Conservation (phyloP, 2,888 invertebrate species). For the Ochropleura plecta region DNA sequence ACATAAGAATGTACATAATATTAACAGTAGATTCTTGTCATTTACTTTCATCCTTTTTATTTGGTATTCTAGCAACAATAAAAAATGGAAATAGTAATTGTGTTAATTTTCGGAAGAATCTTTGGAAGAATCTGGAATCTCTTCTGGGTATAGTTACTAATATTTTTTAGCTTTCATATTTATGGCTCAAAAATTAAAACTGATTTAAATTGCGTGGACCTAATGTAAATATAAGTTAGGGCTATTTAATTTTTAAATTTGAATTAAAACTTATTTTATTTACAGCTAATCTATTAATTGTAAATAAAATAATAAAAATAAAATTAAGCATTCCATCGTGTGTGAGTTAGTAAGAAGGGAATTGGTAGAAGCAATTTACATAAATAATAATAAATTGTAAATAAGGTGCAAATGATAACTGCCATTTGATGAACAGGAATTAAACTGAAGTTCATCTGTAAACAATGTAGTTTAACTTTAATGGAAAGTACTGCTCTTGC, state of each 20-base stretch:
- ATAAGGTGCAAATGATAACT: constrained; percentile 79
- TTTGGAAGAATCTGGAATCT: constrained; percentile 67
- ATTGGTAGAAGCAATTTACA: constrained; percentile 73
- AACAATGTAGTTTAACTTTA: constrained; percentile 67
- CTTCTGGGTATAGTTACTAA: constrained; percentile 60
- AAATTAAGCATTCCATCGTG: constrained; percentile 84
- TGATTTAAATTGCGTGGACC: constrained; percentile 66
- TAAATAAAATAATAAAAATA: constrained; percentile 72
- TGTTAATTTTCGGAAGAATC: too few relatives aligned
- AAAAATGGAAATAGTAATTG: background rate
- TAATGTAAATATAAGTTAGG: constrained; percentile 68
- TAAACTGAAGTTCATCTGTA: constrained; percentile 59
- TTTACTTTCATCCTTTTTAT: constrained; percentile 13
- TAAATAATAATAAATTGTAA: constrained; percentile 73
- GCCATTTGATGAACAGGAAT: constrained; percentile 73
- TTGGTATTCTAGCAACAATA: constrained; percentile 15
- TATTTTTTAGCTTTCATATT: constrained; percentile 52
- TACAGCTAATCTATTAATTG: constrained; percentile 66
- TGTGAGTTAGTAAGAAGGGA: constrained; percentile 76
- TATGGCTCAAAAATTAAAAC: constrained; percentile 64
- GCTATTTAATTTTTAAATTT: constrained; percentile 66
- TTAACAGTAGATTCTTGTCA: constrained; percentile 47
- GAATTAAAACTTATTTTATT: constrained; percentile 62
- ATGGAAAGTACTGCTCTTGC: constrained; percentile 74
- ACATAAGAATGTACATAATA: constrained; percentile 62